Conservation (phyloP, 2,113 vertebrate species). For the Butorides virescens region DNA sequence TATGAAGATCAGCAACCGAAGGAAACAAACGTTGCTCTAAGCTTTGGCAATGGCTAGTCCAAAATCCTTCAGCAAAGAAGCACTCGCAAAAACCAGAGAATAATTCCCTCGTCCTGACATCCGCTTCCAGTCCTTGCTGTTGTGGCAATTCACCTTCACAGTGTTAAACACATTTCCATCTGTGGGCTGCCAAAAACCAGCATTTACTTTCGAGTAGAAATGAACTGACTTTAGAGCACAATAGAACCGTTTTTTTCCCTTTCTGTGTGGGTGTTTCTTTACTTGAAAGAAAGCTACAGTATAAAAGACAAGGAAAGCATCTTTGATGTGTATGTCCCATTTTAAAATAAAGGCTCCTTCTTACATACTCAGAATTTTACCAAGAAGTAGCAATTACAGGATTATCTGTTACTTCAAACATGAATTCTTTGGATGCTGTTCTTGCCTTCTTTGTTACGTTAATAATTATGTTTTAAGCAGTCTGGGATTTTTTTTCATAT, state of each 20-base stretch:
- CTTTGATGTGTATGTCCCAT: conserved; percentile 63
- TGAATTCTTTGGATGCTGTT: conserved; percentile 35
- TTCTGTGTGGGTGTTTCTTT: not conserved
- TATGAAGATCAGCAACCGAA: not conserved
- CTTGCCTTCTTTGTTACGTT: conserved; percentile 47
- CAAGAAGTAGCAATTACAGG: conserved; percentile 71
- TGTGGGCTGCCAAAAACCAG: conserved; percentile 13
- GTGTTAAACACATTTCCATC: conserved; percentile 13
- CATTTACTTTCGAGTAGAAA: conserved; percentile 30
- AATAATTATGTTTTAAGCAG: conserved; percentile 53
- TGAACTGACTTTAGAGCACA: not conserved
- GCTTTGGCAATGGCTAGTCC: not conserved
- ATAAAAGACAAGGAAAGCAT: conserved; percentile 47
- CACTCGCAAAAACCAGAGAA: not conserved
- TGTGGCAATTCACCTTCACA: not conserved
- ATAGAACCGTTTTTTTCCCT: not conserved
- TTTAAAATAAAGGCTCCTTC: conserved; percentile 52
- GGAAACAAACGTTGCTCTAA: not conserved
- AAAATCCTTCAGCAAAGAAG: conserved; percentile 27
- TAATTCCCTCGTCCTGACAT: conserved; percentile 14
- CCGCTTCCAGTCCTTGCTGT: not conserved
- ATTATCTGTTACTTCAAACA: conserved; percentile 71
- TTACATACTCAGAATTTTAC: conserved; percentile 36
- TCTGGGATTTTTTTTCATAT: not conserved
- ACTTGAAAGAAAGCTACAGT: conserved; percentile 21